A percentile compares a stretch with the other conserved stretches of the same genome.
Conservation (phyloP, 2,113 vertebrate species). For the Melanocharis versteri region DNA sequence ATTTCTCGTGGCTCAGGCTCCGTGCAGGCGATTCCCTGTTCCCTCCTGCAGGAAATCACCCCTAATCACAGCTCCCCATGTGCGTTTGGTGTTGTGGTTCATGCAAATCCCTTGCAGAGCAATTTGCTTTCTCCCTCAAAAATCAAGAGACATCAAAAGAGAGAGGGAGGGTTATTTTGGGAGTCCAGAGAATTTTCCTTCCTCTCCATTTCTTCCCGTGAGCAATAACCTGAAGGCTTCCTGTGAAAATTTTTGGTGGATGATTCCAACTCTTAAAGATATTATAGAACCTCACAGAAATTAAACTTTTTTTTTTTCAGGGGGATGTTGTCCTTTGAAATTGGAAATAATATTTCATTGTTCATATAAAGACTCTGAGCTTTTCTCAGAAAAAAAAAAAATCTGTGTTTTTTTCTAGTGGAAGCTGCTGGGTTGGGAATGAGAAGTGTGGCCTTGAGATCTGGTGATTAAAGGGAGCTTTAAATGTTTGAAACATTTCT, state of each 20-base stretch:
- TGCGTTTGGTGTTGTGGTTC: not conserved
- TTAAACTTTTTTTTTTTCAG: not conserved
- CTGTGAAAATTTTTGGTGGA: not conserved
- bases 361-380: not conserved
- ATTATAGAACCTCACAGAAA: not conserved
- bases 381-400: not conserved
- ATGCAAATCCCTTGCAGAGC: not conserved
- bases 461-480: not conserved
- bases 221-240: not conserved
- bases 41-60: not conserved
- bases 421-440: not conserved
- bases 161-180: not conserved
- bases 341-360: not conserved
- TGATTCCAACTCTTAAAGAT: not conserved
- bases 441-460: not conserved
- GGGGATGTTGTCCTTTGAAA: no score
- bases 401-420: not conserved
- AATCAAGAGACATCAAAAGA: not conserved
- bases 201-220: not conserved
- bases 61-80: accelerated
- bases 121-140: not conserved
- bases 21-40: not conserved
- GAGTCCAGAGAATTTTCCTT: not conserved
- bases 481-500: not conserved
- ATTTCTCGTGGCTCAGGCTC: not conserved